These are phyloP conservation scores for Zeuzera pyrina DNA, from an alignment of 2,888 invertebrate genomes.

Conservation along the genomic window DNA sequence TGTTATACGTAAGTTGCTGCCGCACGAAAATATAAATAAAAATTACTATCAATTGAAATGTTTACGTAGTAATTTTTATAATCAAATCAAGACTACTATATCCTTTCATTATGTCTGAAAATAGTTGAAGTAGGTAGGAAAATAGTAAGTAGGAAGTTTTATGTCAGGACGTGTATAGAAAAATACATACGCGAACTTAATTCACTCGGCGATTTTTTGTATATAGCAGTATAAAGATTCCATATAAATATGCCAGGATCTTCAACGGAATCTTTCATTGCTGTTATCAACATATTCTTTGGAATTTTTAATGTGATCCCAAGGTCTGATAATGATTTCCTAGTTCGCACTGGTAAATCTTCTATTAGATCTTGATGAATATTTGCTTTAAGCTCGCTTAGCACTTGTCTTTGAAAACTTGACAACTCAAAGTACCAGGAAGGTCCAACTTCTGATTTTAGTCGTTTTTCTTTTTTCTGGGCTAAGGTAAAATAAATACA, in stretches of 20 bases:
- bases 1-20: too few relatives aligned
- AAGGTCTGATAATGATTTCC: slow-evolving; percentile 37
- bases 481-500: slow-evolving; percentile 25
- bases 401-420: slow-evolving; percentile 34
- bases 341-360: slow-evolving; percentile 40
- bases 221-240: slow-evolving; percentile 45
- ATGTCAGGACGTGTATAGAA: too few relatives aligned
- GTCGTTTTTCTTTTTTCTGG: slow-evolving; percentile 27
- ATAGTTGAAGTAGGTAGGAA: too few relatives aligned
- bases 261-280: slow-evolving; percentile 37
- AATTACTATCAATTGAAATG: too few relatives aligned
- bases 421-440: slow-evolving; percentile 53
- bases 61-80: too few relatives aligned
- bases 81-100: too few relatives aligned
- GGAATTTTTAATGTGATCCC: slow-evolving; percentile 43
- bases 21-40: too few relatives aligned
- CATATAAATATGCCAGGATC: slow-evolving; percentile 62
- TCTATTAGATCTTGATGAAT: slow-evolving; percentile 58
- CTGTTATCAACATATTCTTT: slow-evolving; percentile 32
- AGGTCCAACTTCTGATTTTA: slow-evolving; percentile 42
- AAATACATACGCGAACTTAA: slow-evolving; percentile 28
- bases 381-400: slow-evolving; percentile 30
- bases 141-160: slow-evolving; percentile 1
- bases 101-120: too few relatives aligned
- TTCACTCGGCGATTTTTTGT: slow-evolving; percentile 42